A percentile compares a stretch with the other conserved stretches of the same genome.
Evolutionary conservation across 2,888 invertebrate species (phyloP).

Genomic region (Andricus quercusramuli): DNA sequence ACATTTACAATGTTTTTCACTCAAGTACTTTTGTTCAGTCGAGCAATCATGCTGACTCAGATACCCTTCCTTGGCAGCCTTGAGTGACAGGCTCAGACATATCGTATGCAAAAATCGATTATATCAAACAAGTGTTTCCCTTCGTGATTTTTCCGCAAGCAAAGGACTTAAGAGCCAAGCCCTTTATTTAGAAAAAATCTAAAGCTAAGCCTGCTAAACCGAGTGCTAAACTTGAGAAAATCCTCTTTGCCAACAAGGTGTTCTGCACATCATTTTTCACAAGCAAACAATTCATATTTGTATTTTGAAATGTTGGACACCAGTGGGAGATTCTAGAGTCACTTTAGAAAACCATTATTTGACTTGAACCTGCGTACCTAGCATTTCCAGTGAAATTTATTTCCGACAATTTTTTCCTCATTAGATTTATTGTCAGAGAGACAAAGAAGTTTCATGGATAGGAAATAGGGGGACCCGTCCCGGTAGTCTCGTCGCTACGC

Average conservation of each 20-base stretch:
- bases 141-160: neutral
- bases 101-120: constrained; percentile 7
- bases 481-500: constrained; percentile 52
- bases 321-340: too few species aligned
- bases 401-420: neutral
- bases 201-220: neutral
- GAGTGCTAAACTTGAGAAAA: neutral
- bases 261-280: too few species aligned
- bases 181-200: constrained; percentile 12
- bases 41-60: constrained; percentile 60
- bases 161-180: constrained; percentile 2
- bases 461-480: constrained; percentile 24
- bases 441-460: constrained; percentile 49
- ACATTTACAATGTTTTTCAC: constrained; percentile 58
- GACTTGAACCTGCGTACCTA: too few species aligned
- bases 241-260: too few species aligned
- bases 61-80: constrained; percentile 60
- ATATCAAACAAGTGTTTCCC: constrained; percentile 26
- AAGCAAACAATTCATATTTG: too few species aligned
- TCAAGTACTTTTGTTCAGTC: constrained; percentile 61
- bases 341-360: too few species aligned
- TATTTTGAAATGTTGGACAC: too few species aligned
- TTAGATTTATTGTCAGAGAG: constrained; percentile 14
- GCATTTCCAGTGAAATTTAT: neutral
- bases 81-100: constrained; percentile 50